These are phyloP conservation scores for Rhogogaster chlorosoma DNA, from an alignment of 2,888 invertebrate species.

Conservation along the genomic window DNA sequence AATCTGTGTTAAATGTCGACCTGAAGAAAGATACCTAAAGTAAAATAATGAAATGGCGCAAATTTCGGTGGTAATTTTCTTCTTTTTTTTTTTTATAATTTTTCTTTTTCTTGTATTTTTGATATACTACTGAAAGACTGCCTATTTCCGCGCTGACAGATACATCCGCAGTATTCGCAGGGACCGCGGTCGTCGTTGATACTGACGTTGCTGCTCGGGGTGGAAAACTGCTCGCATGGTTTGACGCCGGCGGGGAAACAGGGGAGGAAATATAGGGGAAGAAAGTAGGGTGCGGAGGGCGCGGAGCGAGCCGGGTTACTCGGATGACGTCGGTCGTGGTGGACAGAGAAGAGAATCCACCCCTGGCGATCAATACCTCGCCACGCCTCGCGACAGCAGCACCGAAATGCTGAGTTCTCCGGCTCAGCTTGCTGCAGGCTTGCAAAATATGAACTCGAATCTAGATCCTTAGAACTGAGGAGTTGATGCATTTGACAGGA, in stretches of 20 bases:
- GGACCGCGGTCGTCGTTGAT: constrained; percentile 28
- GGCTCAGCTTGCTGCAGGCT: constrained; percentile 19
- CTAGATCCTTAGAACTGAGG: neutral
- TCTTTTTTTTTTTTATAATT: neutral
- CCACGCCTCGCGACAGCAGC: constrained; percentile 74
- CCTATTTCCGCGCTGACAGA: constrained; percentile 1
- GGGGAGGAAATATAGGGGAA: constrained; percentile 22
- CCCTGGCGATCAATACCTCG: constrained; percentile 74
- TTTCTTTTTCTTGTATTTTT: neutral
- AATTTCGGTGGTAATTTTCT: neutral
- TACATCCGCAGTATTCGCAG: constrained; percentile 29
- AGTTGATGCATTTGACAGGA: neutral
- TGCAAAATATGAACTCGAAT: constrained; percentile 25
- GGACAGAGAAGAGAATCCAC: constrained; percentile 68
- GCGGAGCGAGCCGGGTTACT: constrained; percentile 45
- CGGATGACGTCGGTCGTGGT: constrained; percentile 60
- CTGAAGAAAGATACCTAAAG: neutral
- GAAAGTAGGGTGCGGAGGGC: constrained; percentile 39
- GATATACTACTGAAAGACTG: neutral
- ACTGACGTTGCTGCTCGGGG: constrained; percentile 37
- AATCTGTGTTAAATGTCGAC: neutral
- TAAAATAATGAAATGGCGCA: neutral
- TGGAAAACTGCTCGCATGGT: constrained; percentile 48
- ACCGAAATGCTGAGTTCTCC: constrained; percentile 47
- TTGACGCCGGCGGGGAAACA: constrained; percentile 25